Evolutionary conservation across 2,888 invertebrate genomes (phyloP).

Genomic region (Gryllus longicercus): DNA sequence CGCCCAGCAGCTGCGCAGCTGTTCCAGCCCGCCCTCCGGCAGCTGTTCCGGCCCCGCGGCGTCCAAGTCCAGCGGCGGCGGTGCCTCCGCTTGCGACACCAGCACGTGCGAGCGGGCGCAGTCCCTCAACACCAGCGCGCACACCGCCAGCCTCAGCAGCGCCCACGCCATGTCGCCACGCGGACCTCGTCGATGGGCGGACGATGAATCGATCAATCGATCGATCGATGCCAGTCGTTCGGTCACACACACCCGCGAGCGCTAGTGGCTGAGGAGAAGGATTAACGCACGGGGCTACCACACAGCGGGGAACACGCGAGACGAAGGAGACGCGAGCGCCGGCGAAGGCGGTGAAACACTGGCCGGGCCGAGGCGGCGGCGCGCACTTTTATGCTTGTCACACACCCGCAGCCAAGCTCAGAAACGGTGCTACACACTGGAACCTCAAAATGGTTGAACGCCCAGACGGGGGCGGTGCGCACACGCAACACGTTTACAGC

Average conservation of each 20-base stretch:
- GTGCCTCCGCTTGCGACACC: not conserved
- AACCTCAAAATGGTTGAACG: not conserved
- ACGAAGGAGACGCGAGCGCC: not conserved
- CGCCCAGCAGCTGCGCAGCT: not conserved
- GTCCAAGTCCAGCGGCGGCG: not conserved
- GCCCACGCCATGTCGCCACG: not conserved
- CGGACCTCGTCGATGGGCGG: not conserved
- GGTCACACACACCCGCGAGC: no score
- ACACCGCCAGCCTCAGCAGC: not conserved
- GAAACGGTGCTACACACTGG: constrained; percentile 3
- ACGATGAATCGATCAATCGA: not conserved
- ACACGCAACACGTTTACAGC: not conserved
- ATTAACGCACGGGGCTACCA: no score
- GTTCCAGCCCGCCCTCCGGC: not conserved
- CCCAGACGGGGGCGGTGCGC: not conserved
- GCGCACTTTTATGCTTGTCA: constrained; percentile 30
- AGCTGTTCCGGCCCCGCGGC: not conserved
- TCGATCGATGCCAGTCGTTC: not conserved
- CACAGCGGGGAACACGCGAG: not conserved
- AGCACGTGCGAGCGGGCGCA: not conserved
- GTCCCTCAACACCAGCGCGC: not conserved
- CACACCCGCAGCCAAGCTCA: constrained; percentile 27
- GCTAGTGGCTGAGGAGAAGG: no score
- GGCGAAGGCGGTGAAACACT: not conserved
- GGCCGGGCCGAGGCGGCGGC: not conserved